phyloP scores from a whole-genome alignment of 2,797 vertebrate species.

The Sphenodon punctatus region DNA sequence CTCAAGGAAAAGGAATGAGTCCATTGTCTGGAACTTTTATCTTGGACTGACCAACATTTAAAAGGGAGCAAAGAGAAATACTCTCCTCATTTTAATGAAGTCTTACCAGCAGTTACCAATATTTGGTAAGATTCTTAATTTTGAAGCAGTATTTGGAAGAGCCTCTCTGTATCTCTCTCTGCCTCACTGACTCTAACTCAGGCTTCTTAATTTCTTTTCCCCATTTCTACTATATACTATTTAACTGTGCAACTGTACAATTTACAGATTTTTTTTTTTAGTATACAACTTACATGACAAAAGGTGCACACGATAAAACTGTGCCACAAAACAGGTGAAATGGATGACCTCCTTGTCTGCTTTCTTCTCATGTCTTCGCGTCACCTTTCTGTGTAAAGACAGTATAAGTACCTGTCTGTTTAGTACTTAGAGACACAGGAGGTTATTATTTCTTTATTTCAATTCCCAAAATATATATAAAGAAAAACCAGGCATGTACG shows the following conservation, averaged over 20 bases:
- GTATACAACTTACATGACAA: background rate
- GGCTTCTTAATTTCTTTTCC: background rate
- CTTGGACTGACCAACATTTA: background rate
- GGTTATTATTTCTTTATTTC: background rate
- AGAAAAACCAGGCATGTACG: background rate
- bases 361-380: background rate
- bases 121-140: too few relatives aligned
- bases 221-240: background rate
- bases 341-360: background rate
- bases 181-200: background rate
- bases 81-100: too few relatives aligned
- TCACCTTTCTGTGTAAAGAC: background rate
- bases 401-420: background rate
- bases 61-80: background rate
- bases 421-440: background rate
- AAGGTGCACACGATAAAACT: background rate
- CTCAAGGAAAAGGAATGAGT: background rate
- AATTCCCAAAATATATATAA: background rate
- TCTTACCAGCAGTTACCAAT: too few relatives aligned
- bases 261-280: background rate
- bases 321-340: background rate
- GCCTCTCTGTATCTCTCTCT: background rate
- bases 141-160: background rate
- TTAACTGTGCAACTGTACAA: background rate
- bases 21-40: background rate